Evolutionary conservation across 2,113 vertebrate species (phyloP).

Genomic region (Odontesthes bonariensis): DNA sequence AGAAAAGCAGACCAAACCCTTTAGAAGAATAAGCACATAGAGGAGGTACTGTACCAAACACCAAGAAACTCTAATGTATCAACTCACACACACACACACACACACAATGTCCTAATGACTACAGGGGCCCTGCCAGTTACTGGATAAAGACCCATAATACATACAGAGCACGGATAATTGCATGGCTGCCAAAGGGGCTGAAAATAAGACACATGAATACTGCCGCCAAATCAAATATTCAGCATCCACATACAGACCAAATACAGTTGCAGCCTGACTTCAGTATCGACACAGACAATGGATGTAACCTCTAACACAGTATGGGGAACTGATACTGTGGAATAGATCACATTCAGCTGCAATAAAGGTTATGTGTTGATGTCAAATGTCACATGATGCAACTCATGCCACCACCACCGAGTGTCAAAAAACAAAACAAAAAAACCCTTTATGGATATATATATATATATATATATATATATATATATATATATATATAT

Average conservation of each 20-base stretch:
- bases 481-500: too few relatives aligned
- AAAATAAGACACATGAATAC: not conserved
- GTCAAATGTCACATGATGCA: conserved; percentile 9
- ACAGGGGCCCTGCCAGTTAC: not conserved
- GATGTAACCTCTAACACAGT: conserved; percentile 9
- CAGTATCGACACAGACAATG: not conserved
- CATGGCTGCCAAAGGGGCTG: not conserved
- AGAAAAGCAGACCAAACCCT: not conserved
- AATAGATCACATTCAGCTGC: conserved; percentile 2
- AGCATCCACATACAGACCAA: not conserved
- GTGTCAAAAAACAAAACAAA: not conserved
- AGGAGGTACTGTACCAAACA: not conserved
- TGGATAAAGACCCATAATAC: not conserved
- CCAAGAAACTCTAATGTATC: conserved; percentile 2
- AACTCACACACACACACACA: too few relatives aligned
- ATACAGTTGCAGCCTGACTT: not conserved
- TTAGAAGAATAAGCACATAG: conserved; percentile 10
- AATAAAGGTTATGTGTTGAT: not conserved
- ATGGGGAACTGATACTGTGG: conserved; percentile 16
- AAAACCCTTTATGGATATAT: not conserved
- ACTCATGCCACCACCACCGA: not conserved
- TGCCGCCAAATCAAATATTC: not conserved
- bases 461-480: rapidly evolving
- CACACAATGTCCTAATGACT: not conserved
- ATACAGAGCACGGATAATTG: not conserved